Percentiles rank a stretch among this genome's conserved stretches.
Conservation (phyloP, 2,797 vertebrate species). For the Sebastes nivosus region DNA sequence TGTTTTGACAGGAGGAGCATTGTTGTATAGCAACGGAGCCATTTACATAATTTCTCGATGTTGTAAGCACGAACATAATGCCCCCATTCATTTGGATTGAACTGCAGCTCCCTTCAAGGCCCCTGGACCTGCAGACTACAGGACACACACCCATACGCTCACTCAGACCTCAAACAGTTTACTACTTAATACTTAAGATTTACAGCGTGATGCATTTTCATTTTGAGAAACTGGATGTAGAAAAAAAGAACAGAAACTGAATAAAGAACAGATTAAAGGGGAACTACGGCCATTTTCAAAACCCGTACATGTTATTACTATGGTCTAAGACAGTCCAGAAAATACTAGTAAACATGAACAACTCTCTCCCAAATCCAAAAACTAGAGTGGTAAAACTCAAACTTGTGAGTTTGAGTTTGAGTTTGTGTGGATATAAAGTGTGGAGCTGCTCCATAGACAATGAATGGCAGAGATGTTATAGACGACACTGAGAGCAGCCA, state of each 20-base stretch:
- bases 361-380: too few relatives aligned
- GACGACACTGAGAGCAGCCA: too few relatives aligned
- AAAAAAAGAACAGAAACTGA: neutral
- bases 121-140: slow-evolving; percentile 65
- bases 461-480: too few relatives aligned
- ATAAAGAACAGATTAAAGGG: neutral
- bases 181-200: neutral
- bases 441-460: too few relatives aligned
- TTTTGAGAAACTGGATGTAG: neutral
- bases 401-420: too few relatives aligned
- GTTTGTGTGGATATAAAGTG: too few relatives aligned
- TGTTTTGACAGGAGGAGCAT: slow-evolving; percentile 82
- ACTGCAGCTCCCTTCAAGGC: slow-evolving; percentile 76
- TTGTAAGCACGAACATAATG: slow-evolving; percentile 84
- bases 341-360: too few relatives aligned
- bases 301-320: too few relatives aligned
- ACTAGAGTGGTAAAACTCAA: too few relatives aligned
- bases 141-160: slow-evolving; percentile 52
- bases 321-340: too few relatives aligned
- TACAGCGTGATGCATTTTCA: neutral
- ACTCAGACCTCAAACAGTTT: slow-evolving; percentile 24
- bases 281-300: neutral
- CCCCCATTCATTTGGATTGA: slow-evolving; percentile 78
- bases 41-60: slow-evolving; percentile 85
- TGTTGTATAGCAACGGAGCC: slow-evolving; percentile 82